Evolutionary conservation across 2,888 invertebrate genomes (phyloP), one percentile per base, ranked within the genome.

Genomic region (Anticlea derivata): DNA sequence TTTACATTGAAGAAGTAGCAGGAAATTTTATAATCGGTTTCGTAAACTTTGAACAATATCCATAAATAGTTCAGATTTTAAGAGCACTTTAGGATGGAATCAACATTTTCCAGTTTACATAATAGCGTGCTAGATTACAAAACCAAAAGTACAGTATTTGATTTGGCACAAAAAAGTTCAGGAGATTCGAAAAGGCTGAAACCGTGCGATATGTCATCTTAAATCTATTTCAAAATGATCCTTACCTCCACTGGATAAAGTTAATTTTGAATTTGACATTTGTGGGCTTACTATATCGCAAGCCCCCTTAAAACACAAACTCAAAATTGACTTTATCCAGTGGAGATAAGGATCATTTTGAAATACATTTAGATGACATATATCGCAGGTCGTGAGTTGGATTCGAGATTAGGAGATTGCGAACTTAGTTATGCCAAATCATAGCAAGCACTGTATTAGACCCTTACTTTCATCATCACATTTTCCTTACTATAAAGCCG

Each of bases 71-170:
- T 83, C 77, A 80, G 83, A 79, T 78, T 81, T 58, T 87, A 89
- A 89, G 89, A 89, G 89, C 89, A 89, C 89, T 89, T 89, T 70
- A 83, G 89, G 89, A 89, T 88, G 89, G 89, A 88, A 85, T 89
- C 83, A 86, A 73, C 80, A 75, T 83, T 80, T 66, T 70, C 76
- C 80, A 80, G 80, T 80, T 82, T 78, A 79, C 72, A 72, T 27
- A 78, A 80, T 71, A 78, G 76, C 70, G 67, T 78, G 76, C 74
- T 72, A 74, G 66, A 71, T 69, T 65, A 74, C 72, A 65, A 76
- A 75, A 72, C 68, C 71, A 73, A 78, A 75, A 70, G 73, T 70
- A 78, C 63, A 69, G 24, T 40, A 10, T 61, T 68, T 73, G 76
- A 68, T 77, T 77, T 68, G 71, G 75, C 80, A 80, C 70, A 66